Base-by-base conservation (phyloP, 1,140 invertebrate genomes). In the Daktulosphaira vitifoliae region DNA sequence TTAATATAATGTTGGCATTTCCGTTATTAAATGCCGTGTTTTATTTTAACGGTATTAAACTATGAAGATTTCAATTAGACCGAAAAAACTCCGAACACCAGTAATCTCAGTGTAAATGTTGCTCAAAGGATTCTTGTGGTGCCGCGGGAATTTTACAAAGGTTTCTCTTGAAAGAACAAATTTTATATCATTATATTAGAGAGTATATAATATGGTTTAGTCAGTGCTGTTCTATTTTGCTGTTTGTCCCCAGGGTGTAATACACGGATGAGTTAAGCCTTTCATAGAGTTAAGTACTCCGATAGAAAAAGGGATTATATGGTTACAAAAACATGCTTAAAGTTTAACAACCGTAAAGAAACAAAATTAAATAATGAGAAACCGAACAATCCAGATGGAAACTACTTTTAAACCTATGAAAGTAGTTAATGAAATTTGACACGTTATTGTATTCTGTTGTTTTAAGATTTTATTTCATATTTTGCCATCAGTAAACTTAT, bases 271-370 rank as follows among this genome's bases (percentile, higher is more conserved):
- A 46, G 26, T 62, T 62, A 62, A 62, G 56, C 56, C 56, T 62
- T 62, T 62, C 56, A 62, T 25, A 48, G 56, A 62, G 56, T 62
- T 62, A 62, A 62, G 56, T 62, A 62, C 56, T 62, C n/a, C 29
- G 42, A 62, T 62, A 48, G 56, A 22, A 48, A 48, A 33, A 42
- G 56, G 56, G 56, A 62, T 62, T 62, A 62, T 62, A n/a, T 62
- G 56, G 56, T 62, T 62, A 62, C 56, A 62, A 62, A 62, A 62
- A 62, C 56, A 62, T 33, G 56, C 25, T 62, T 25, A 2, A 39
- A 22, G 56, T 62, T 18, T 46, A 62, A 62, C 25, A 42, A 33
- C 39, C 56, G 44, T 29, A 25, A 44, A 62, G 39, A 22, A 29
- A 62, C 22, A 20, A 13, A 62, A 62, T 46, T 39, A 46, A 38